These are phyloP conservation scores for Cepphus grylle DNA, from an alignment of 2,113 vertebrate species.

Conservation along the genomic window DNA sequence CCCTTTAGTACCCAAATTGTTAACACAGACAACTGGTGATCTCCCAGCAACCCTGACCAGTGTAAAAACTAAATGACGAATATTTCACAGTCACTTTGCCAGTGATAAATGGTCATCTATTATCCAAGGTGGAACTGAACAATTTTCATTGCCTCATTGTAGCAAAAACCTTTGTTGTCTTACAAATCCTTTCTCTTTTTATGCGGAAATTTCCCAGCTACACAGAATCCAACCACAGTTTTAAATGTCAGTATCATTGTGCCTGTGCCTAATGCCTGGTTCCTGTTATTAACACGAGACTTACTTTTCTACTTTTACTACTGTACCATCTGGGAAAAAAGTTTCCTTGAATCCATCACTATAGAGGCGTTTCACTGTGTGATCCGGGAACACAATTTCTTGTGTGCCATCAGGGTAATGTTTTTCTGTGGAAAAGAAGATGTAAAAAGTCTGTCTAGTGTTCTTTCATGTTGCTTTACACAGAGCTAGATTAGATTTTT, in stretches of 20 bases:
- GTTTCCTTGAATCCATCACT: conserved; percentile 70
- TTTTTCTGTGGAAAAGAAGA: conserved; percentile 71
- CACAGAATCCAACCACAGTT: not conserved
- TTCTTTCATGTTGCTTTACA: not conserved
- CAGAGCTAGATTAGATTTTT: not conserved
- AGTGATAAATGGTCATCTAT: not conserved
- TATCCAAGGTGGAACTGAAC: not conserved
- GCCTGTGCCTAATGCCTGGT: not conserved
- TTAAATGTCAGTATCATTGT: not conserved
- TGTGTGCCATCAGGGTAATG: conserved; percentile 70
- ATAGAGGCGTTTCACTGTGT: conserved; percentile 67
- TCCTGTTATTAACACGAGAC: not conserved
- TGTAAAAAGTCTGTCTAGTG: not conserved
- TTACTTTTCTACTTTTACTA: conserved; percentile 75
- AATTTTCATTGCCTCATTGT: not conserved
- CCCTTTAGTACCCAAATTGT: not conserved
- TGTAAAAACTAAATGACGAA: not conserved
- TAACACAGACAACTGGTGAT: not conserved
- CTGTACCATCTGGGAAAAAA: conserved; percentile 76
- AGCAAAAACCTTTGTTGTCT: not conserved
- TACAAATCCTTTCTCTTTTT: not conserved
- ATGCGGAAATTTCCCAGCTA: not conserved
- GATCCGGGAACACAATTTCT: conserved; percentile 78
- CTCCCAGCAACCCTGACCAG: not conserved
- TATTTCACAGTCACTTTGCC: not conserved